Conservation (phyloP, 2,113 vertebrate genomes). For the Oxygymnocypris stewartii region DNA sequence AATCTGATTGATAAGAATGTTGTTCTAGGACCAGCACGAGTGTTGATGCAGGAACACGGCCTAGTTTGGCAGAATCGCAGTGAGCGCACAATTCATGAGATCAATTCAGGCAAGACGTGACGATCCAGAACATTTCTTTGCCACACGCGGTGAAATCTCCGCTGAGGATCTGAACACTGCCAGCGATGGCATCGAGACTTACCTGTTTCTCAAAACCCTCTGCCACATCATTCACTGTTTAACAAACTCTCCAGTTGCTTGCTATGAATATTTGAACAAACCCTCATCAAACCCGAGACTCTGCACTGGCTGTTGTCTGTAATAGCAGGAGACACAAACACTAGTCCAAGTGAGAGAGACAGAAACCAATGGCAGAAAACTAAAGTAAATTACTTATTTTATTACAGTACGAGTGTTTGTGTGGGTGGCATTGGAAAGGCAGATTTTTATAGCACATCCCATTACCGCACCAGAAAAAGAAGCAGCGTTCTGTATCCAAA, state of each 20-base stretch:
- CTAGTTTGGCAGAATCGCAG: neutral
- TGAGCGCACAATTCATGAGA: neutral
- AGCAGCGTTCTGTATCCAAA: conserved; percentile 62
- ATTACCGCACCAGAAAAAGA: conserved; percentile 58
- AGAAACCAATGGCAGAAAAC: conserved; percentile 63
- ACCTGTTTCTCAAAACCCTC: neutral
- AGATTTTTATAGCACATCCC: conserved; percentile 62
- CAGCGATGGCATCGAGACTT: neutral
- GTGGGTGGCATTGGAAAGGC: conserved; percentile 58
- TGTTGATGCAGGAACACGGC: neutral
- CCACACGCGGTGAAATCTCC: neutral
- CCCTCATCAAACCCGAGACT: conserved; percentile 31
- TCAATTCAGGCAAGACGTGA: neutral
- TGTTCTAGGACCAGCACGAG: neutral
- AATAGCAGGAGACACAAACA: conserved; percentile 14
- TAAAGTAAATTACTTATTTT: conserved; percentile 72
- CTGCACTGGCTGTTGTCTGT: conserved; percentile 24
- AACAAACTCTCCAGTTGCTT: neutral
- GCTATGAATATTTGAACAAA: conserved; percentile 9
- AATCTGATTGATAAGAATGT: neutral
- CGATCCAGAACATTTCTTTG: neutral
- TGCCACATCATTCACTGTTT: neutral
- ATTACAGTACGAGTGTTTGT: conserved; percentile 62
- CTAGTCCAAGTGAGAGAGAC: conserved; percentile 47
- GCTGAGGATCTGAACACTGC: neutral